phyloP scores from a whole-genome alignment of 2,113 vertebrate species.

The Hydrochoerus hydrochaeris region DNA sequence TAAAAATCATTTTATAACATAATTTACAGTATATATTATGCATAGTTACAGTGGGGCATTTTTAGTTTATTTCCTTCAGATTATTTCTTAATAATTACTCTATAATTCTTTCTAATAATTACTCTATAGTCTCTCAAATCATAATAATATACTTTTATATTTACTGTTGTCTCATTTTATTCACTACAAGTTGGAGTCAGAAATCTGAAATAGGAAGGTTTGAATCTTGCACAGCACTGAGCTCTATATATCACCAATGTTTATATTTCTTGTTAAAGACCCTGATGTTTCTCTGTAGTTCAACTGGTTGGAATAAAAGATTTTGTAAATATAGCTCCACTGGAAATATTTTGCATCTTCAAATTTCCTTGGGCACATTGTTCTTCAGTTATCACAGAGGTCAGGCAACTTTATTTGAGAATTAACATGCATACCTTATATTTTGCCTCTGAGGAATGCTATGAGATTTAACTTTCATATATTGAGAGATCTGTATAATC shows the following conservation, averaged over 20 bases:
- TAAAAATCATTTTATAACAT: neutral
- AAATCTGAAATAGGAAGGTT: neutral
- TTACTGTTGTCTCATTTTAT: neutral
- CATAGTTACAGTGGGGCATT: too few relatives aligned
- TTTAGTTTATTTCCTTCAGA: neutral
- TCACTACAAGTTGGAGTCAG: neutral
- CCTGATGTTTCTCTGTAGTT: neutral
- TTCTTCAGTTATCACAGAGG: neutral
- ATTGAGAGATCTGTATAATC: neutral
- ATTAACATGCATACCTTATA: neutral
- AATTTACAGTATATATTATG: neutral
- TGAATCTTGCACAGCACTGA: neutral
- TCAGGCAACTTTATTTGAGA: neutral
- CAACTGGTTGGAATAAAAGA: neutral
- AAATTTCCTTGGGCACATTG: neutral
- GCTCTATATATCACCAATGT: neutral
- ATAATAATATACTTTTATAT: neutral
- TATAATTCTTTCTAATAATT: neutral
- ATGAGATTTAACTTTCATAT: neutral
- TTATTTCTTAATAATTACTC: neutral
- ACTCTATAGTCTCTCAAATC: neutral
- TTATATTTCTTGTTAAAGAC: neutral
- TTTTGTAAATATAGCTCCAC: neutral
- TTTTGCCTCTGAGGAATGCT: neutral
- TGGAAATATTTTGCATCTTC: neutral